phyloP scores from a whole-genome alignment of 2,113 vertebrate species.

The Myotis lucifugus region DNA sequence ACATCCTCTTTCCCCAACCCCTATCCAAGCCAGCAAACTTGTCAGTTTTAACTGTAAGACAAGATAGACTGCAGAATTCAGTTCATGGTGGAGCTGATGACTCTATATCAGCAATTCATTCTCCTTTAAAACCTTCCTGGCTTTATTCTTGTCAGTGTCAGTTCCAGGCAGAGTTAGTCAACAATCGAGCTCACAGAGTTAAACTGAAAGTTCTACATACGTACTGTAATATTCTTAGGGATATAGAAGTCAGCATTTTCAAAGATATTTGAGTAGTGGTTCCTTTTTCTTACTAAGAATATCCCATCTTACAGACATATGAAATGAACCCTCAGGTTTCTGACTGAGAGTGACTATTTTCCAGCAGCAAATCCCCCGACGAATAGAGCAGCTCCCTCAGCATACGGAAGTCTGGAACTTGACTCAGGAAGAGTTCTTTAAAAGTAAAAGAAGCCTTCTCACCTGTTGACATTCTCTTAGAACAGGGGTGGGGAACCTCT shows the following conservation, averaged over 20 bases:
- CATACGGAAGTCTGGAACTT: slow-evolving; percentile 3
- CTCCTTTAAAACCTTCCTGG: not conserved
- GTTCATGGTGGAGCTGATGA: not conserved
- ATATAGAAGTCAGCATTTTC: not conserved
- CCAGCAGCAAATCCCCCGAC: not conserved
- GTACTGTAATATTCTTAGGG: slow-evolving; percentile 6
- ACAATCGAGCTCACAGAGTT: not conserved
- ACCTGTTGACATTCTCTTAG: not conserved
- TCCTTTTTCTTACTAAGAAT: slow-evolving; percentile 18
- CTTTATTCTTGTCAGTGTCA: slow-evolving; percentile 13
- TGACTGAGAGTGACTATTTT: slow-evolving; percentile 25
- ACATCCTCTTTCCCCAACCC: not conserved
- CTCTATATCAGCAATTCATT: not conserved
- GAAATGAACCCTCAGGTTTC: not conserved
- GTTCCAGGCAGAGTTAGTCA: not conserved
- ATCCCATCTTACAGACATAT: not conserved
- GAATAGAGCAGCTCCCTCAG: not conserved
- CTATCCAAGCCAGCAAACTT: slow-evolving; percentile 14
- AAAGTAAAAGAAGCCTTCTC: slow-evolving; percentile 34
- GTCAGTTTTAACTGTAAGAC: slow-evolving; percentile 3
- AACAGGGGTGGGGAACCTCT: too few relatives aligned
- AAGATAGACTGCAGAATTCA: slow-evolving; percentile 35
- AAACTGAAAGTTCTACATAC: not conserved
- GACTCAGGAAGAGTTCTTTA: slow-evolving; percentile 30
- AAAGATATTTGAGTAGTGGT: not conserved